These are phyloP conservation scores for Drymonia ruficornis DNA, from an alignment of 2,888 invertebrate species.

Conservation along the genomic window DNA sequence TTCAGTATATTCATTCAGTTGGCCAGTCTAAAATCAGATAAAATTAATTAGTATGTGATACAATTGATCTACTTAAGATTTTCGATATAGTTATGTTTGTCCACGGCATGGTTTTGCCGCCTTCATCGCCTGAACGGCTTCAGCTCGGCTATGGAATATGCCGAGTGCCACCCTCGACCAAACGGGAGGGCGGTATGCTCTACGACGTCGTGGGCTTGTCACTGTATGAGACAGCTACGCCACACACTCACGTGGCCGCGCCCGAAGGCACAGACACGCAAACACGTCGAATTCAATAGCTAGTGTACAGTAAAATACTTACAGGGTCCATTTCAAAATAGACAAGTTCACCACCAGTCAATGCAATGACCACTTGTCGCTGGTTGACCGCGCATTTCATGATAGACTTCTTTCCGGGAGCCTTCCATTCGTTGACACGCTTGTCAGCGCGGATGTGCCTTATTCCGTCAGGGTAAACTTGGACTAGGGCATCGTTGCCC, in stretches of 20 bases:
- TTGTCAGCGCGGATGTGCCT: slow-evolving; percentile 99
- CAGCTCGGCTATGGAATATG: slow-evolving; percentile 91
- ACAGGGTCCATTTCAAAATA: slow-evolving; percentile 99
- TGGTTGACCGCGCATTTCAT: slow-evolving; percentile 99
- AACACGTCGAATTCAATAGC: slow-evolving; percentile 60
- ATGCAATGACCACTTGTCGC: slow-evolving; percentile 98
- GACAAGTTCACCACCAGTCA: slow-evolving; percentile 98
- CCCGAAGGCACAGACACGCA: slow-evolving; percentile 60
- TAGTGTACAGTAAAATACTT: slow-evolving; percentile 66
- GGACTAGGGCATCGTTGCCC: slow-evolving; percentile 98
- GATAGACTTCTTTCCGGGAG: slow-evolving; percentile 98
- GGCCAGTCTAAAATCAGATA: slow-evolving; percentile 92
- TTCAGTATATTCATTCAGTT: slow-evolving; percentile 99
- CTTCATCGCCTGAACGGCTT: slow-evolving; percentile 88
- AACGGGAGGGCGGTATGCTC: slow-evolving; percentile 81
- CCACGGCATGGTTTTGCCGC: slow-evolving; percentile 89
- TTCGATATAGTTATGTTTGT: slow-evolving; percentile 72
- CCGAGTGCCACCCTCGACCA: slow-evolving; percentile 83
- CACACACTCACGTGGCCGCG: slow-evolving; percentile 60
- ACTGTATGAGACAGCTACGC: slow-evolving; percentile 83
- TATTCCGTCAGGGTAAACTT: slow-evolving; percentile 99
- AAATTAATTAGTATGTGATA: slow-evolving; percentile 14
- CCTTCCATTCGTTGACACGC: slow-evolving; percentile 99
- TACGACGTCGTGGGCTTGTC: slow-evolving; percentile 87
- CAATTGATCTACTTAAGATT: no score